Percentiles rank a stretch among this genome's conserved stretches.
Evolutionary conservation across 2,113 vertebrate genomes (phyloP).

Genomic region (Apodemus speciosus): DNA sequence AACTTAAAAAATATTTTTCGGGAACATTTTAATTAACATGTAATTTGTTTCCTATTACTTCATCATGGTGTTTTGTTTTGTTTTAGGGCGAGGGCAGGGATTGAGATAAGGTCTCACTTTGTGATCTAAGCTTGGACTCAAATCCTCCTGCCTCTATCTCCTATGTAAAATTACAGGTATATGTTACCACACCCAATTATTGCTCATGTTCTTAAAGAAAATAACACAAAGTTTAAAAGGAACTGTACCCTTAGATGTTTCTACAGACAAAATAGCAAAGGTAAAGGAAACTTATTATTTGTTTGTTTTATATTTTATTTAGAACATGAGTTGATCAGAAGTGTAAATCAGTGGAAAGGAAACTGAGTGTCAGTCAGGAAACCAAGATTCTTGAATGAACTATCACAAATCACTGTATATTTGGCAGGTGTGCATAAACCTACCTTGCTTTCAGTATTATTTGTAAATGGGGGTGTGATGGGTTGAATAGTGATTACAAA

Average conservation of each 20-base stretch:
- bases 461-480: background rate
- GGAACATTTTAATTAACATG: conserved; percentile 4
- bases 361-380: background rate
- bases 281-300: background rate
- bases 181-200: background rate
- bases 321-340: conserved; percentile 16
- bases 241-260: background rate
- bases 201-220: background rate
- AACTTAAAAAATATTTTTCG: background rate
- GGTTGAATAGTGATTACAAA: background rate
- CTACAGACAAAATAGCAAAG: conserved; percentile 21
- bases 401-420: background rate
- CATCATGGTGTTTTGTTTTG: background rate
- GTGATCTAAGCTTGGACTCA: background rate
- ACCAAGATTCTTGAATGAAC: conserved; percentile 5
- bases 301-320: conserved; percentile 44
- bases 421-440: background rate
- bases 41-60: background rate
- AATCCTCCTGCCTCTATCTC: background rate
- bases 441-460: conserved; percentile 15
- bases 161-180: background rate
- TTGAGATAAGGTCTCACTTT: background rate
- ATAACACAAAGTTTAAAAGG: background rate
- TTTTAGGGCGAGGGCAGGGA: background rate
- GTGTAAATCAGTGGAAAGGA: background rate